A percentile compares a stretch with the other conserved stretches of the same genome.
Conservation (phyloP, 2,113 vertebrate species). For the Callospermophilus lateralis region DNA sequence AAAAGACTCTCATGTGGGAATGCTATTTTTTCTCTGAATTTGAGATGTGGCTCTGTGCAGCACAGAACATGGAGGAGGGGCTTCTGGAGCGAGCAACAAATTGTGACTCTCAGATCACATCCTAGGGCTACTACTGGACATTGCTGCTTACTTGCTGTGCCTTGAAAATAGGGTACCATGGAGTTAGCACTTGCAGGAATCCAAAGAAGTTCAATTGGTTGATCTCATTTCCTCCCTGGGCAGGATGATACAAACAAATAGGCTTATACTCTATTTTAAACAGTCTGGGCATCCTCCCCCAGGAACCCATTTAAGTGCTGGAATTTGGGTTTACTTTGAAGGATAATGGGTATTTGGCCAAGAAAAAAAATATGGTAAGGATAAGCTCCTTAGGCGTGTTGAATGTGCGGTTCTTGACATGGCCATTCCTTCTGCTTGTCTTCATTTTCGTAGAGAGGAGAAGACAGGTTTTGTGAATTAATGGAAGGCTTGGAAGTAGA, state of each 20-base stretch:
- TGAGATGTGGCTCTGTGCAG: neutral
- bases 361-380: neutral
- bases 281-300: neutral
- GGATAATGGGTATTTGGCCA: constrained; percentile 15
- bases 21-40: neutral
- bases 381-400: neutral
- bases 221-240: neutral
- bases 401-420: neutral
- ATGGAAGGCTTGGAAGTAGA: neutral
- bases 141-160: neutral
- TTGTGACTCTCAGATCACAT: neutral
- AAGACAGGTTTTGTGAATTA: neutral
- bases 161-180: neutral
- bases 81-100: neutral
- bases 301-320: constrained; percentile 1
- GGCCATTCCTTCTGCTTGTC: neutral
- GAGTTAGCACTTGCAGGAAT: neutral
- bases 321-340: constrained; percentile 50
- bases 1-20: neutral
- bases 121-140: too few species aligned
- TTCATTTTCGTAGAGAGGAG: neutral
- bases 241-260: neutral
- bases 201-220: neutral
- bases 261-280: neutral
- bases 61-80: neutral